A percentile compares a stretch with the other conserved stretches of the same genome.
Evolutionary conservation across 2,113 vertebrate genomes (phyloP).

Genomic region (Phrynosoma platyrhinos): DNA sequence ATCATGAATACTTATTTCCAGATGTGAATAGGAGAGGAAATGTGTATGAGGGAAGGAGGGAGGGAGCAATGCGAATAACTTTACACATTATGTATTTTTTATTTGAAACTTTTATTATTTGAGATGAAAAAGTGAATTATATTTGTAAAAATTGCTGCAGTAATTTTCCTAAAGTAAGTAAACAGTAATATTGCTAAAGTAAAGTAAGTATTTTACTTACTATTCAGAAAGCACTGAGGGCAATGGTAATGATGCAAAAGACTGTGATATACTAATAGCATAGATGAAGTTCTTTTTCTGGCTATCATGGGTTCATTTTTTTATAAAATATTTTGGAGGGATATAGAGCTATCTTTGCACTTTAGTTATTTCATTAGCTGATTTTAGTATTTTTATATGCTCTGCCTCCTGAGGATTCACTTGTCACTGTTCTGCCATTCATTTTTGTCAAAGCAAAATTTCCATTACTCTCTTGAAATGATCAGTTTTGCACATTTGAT

Average conservation of each 20-base stretch:
- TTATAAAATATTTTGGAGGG: neutral
- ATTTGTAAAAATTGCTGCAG: neutral
- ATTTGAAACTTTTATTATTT: slow-evolving; percentile 5
- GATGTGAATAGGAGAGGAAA: neutral
- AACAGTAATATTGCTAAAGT: neutral
- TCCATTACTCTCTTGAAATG: slow-evolving; percentile 9
- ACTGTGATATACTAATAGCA: neutral
- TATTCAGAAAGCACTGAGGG: neutral
- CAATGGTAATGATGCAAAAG: slow-evolving; percentile 1
- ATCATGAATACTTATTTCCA: neutral
- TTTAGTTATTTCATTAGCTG: neutral
- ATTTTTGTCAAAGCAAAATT: neutral
- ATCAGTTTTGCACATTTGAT: neutral
- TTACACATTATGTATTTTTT: neutral
- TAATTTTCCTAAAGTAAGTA: neutral
- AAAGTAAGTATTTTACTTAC: slow-evolving; percentile 8
- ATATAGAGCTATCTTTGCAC: neutral
- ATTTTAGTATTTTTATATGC: neutral
- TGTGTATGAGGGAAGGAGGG: neutral
- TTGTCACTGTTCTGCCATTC: neutral
- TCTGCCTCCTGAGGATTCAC: neutral
- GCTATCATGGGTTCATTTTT: neutral
- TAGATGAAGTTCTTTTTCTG: neutral
- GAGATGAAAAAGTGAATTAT: slow-evolving; percentile 1
- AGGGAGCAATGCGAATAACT: neutral